Base-by-base conservation (phyloP, 2,888 invertebrate genomes). In the Terebella lapidaria region DNA sequence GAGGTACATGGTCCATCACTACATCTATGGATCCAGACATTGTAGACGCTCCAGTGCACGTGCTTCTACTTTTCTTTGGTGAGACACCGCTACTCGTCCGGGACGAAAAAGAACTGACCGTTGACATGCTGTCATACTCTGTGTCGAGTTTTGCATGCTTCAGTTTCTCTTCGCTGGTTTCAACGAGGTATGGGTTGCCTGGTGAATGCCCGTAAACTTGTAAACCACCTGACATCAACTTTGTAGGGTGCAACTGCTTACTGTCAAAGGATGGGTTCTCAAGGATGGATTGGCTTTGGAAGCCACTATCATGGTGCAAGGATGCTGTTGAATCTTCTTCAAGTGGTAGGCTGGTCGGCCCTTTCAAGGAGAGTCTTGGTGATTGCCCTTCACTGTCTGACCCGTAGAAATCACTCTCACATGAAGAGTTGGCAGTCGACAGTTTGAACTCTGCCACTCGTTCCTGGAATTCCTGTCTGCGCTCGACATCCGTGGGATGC, bases 91-190 rank as follows among this genome's bases (percentile, higher is more conserved):
- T 28, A 15, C 26, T 53, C 5, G 26, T 18, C 27, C 22, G 27
- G 5, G 47, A 24, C 3, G 58, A 45, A 10, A 54, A 54, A 2
- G 58, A 58, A 35, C 59, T 59, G 4, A 25, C 55, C 18, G 24
- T 26, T 4, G 59, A 59, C 22, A 59, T 24, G 20, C 55, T 54
- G 51, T 59, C 59, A 10, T 59, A 59, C 22, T 59, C 59, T 20
- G 20, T 59, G 49, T 30, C 25, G 30, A 30, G 4, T 24, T 46
- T 24, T n/a, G 55, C 55, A 10, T 29, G 15, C 56, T 56, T 59
- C 59, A 55, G 25, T 42, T 59, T 59, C 22, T 56, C 56, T 27
- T 56, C 49, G 22, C 59, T 59, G 29, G 49, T 59, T 42, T 59
- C 59, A 15, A 59, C 56, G 18, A 59, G 55, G 59, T 30, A 59